Evolutionary conservation across 2,113 vertebrate genomes (phyloP).

Genomic region (Phalacrocorax aristotelis): DNA sequence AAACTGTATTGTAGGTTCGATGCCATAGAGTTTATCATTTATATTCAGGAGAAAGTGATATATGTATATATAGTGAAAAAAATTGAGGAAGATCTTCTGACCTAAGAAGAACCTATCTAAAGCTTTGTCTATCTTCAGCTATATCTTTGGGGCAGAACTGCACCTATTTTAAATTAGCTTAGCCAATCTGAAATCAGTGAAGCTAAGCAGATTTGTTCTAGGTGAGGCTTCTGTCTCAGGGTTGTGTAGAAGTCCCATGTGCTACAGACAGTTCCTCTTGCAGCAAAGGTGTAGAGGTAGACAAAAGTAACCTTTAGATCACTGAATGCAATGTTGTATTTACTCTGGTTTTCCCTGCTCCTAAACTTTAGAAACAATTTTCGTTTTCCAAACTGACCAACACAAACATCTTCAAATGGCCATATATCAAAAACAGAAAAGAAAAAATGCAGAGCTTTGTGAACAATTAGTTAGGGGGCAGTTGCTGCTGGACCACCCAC

Average conservation of each 20-base stretch:
- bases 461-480: not conserved
- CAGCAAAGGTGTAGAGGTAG: not conserved
- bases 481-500: not conserved
- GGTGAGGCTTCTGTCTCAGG: not conserved
- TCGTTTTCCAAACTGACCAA: not conserved
- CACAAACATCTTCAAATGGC: not conserved
- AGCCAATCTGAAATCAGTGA: not conserved
- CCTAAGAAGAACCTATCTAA: too few species aligned
- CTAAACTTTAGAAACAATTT: not conserved
- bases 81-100: not conserved
- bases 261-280: not conserved
- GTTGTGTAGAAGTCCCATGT: not conserved
- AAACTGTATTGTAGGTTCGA: not conserved
- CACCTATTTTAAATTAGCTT: not conserved
- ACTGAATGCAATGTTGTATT: not conserved
- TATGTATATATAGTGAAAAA: not conserved
- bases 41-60: not conserved
- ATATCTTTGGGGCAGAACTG: not conserved
- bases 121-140: not conserved
- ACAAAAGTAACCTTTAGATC: not conserved
- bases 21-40: not conserved
- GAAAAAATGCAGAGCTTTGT: not conserved
- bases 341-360: not conserved
- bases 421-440: not conserved
- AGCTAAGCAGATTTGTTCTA: slow-evolving; percentile 1